phyloP scores from a whole-genome alignment of 2,113 vertebrate species.

The Eurypyga helias region DNA sequence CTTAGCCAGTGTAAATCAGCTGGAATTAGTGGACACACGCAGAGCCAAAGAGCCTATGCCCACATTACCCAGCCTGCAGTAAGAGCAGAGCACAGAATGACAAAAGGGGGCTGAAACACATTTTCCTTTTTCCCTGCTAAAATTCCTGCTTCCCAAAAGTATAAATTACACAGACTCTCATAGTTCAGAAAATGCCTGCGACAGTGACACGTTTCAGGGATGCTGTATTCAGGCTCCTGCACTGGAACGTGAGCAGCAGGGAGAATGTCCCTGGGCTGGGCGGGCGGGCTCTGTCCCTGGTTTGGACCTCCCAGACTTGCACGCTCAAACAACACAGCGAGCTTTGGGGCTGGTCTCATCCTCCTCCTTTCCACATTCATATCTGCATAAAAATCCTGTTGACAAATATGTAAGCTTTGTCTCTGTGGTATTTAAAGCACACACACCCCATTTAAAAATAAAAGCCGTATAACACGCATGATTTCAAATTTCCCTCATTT shows the following conservation, averaged over 20 bases:
- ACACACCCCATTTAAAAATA: accelerated
- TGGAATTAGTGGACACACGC: not conserved
- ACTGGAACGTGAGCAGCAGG: accelerated
- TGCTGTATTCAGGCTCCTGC: not conserved
- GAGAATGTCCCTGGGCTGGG: accelerated
- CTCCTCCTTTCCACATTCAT: not conserved
- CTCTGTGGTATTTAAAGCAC: not conserved
- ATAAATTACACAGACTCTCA: too few species aligned
- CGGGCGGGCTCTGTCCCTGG: accelerated
- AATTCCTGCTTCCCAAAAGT: not conserved
- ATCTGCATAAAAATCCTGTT: not conserved
- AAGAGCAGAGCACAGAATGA: too few species aligned
- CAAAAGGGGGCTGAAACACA: not conserved
- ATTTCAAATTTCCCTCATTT: not conserved
- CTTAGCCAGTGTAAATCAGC: not conserved
- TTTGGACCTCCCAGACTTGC: not conserved
- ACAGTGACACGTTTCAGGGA: accelerated
- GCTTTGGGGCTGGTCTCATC: not conserved
- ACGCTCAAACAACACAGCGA: accelerated
- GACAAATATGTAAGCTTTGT: not conserved
- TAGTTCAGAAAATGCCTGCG: not conserved
- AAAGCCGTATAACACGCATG: not conserved
- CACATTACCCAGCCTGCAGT: accelerated
- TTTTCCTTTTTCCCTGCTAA: not conserved
- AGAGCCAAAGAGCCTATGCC: not conserved